A percentile compares a stretch with the other conserved stretches of the same genome.
Evolutionary conservation across 2,888 invertebrate species (phyloP).

Genomic region (Orthonevra nobilis): DNA sequence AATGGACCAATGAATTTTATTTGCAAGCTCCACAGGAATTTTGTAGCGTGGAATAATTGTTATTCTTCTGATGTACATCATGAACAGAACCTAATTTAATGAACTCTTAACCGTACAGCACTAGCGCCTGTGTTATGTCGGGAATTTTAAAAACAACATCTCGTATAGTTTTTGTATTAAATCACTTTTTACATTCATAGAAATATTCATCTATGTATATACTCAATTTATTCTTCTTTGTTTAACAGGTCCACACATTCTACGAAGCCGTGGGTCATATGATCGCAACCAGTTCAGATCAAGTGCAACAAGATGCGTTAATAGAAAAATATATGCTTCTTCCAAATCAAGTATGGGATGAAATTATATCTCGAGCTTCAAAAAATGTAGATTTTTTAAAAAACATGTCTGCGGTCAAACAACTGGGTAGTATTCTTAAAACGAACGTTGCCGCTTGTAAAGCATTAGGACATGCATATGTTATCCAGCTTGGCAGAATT

Average conservation of each 20-base stretch:
- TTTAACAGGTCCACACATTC: conserved; percentile 92
- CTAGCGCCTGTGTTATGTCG: too few relatives aligned
- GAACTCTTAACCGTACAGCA: too few relatives aligned
- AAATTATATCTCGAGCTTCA: conserved; percentile 97
- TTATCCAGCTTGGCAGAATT: conserved; percentile 96
- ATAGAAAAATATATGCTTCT: conserved; percentile 98
- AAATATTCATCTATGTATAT: too few relatives aligned
- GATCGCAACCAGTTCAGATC: conserved; percentile 97
- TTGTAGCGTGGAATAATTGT: too few relatives aligned
- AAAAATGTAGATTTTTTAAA: conserved; percentile 98
- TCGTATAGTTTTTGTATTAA: too few relatives aligned
- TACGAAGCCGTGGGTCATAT: conserved; percentile 99
- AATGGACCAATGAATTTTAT: too few relatives aligned
- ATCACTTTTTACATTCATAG: too few relatives aligned
- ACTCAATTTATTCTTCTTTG: background rate
- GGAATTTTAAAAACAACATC: too few relatives aligned
- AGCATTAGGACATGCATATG: conserved; percentile 97
- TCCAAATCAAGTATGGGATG: conserved; percentile 99
- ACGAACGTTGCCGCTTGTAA: conserved; percentile 99
- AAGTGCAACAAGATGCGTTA: conserved; percentile 93
- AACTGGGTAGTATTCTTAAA: conserved; percentile 98
- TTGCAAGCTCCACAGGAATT: too few relatives aligned
- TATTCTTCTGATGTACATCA: too few relatives aligned
- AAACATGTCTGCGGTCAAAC: conserved; percentile 97
- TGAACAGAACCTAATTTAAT: too few relatives aligned